Evolutionary conservation across 2,888 invertebrate genomes (phyloP).

Genomic region (Dorcus hopei): DNA sequence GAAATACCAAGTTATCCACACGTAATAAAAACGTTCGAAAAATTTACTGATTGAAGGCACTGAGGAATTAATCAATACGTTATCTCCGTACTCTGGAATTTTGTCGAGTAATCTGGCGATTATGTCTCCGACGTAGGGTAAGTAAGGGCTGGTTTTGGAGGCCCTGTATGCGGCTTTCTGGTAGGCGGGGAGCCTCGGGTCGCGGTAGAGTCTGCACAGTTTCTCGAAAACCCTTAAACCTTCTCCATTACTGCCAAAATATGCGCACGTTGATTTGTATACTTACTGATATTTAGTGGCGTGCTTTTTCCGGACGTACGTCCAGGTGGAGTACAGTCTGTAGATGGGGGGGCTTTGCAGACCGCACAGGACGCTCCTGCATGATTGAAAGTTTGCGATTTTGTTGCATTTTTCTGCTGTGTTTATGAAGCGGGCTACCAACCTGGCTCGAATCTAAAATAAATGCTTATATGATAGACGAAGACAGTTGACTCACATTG

Average conservation of each 20-base stretch:
- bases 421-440: constrained; percentile 54
- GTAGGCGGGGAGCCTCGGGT: constrained; percentile 45
- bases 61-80: constrained; percentile 15
- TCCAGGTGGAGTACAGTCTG: constrained; percentile 52
- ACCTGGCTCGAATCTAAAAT: constrained; percentile 50
- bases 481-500: too few species aligned
- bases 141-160: constrained; percentile 44
- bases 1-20: neutral
- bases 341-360: constrained; percentile 55
- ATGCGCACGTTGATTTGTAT: neutral
- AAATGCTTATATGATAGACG: neutral
- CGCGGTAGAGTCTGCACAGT: constrained; percentile 50
- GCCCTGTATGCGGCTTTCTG: constrained; percentile 47
- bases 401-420: constrained; percentile 54
- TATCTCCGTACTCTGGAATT: constrained; percentile 36
- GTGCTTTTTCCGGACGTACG: constrained; percentile 51
- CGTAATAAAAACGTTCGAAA: neutral
- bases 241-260: constrained; percentile 5
- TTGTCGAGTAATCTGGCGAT: constrained; percentile 46
- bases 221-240: constrained; percentile 49
- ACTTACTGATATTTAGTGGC: constrained; percentile 52
- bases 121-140: constrained; percentile 53
- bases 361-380: constrained; percentile 52
- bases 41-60: constrained; percentile 15
- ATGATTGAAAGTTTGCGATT: constrained; percentile 55